phyloP scores from a whole-genome alignment of 2,113 vertebrate genomes.

The Prunella fulvescens region DNA sequence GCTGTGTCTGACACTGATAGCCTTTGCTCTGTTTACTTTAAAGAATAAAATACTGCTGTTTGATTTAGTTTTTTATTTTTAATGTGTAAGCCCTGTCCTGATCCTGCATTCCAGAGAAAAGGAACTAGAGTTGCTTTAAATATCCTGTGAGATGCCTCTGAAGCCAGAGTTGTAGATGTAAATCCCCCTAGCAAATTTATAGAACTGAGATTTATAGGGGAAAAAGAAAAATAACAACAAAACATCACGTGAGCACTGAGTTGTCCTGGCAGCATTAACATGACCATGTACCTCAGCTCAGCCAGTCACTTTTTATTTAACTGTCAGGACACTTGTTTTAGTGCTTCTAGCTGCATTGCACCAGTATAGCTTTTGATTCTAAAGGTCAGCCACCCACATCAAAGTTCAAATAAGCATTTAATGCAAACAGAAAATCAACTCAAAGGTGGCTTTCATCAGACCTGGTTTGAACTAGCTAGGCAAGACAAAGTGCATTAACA shows the following conservation, averaged over 20 bases:
- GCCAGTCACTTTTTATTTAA: neutral
- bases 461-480: neutral
- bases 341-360: constrained; percentile 18
- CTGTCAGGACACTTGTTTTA: neutral
- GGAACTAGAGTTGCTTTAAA: constrained; percentile 5
- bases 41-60: constrained; percentile 56
- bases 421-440: neutral
- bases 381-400: constrained; percentile 30
- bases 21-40: constrained; percentile 63
- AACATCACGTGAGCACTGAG: neutral
- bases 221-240: neutral
- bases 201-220: neutral
- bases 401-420: constrained; percentile 27
- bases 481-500: neutral
- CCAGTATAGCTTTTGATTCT: neutral
- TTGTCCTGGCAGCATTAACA: neutral
- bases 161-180: neutral
- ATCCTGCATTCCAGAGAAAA: neutral
- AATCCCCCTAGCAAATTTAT: neutral
- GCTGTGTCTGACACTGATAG: neutral
- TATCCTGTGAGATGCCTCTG: neutral
- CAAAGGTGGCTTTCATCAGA: neutral
- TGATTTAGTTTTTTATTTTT: constrained; percentile 52
- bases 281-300: neutral
- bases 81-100: constrained; percentile 17